These are phyloP conservation scores for Empidonax traillii DNA, from an alignment of 2,113 vertebrate species.

Conservation along the genomic window DNA sequence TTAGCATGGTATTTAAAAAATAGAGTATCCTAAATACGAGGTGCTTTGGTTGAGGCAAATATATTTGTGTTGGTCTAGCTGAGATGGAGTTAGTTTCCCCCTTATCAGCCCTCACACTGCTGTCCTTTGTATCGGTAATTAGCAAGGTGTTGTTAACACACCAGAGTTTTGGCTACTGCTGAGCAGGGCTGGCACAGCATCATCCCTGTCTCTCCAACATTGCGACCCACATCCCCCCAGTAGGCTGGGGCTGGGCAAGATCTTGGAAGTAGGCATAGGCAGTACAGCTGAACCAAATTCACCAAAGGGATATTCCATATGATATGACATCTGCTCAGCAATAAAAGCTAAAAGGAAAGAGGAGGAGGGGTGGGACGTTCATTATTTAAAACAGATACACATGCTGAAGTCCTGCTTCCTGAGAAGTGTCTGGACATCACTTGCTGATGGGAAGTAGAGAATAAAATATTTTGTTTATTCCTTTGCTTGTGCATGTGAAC, in stretches of 20 bases:
- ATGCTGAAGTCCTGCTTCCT: background rate
- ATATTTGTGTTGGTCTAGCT: background rate
- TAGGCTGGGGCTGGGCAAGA: background rate
- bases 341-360: background rate
- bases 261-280: background rate
- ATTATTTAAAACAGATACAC: background rate
- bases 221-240: background rate
- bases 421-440: background rate
- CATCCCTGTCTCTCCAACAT: background rate
- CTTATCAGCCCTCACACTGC: background rate
- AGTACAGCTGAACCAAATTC: background rate
- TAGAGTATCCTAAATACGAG: background rate
- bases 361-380: background rate
- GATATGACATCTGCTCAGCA: background rate
- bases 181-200: background rate
- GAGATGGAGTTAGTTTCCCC: background rate
- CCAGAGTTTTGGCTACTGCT: background rate
- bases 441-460: background rate
- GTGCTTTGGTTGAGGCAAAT: background rate
- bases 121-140: background rate
- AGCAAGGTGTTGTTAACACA: background rate
- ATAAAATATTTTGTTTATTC: background rate
- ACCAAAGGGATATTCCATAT: background rate
- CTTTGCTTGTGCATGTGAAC: rapidly evolving
- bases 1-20: background rate